Percentiles rank a stretch among this genome's conserved stretches.
Conservation (phyloP, 2,113 vertebrate genomes). For the Oreochromis niloticus region DNA sequence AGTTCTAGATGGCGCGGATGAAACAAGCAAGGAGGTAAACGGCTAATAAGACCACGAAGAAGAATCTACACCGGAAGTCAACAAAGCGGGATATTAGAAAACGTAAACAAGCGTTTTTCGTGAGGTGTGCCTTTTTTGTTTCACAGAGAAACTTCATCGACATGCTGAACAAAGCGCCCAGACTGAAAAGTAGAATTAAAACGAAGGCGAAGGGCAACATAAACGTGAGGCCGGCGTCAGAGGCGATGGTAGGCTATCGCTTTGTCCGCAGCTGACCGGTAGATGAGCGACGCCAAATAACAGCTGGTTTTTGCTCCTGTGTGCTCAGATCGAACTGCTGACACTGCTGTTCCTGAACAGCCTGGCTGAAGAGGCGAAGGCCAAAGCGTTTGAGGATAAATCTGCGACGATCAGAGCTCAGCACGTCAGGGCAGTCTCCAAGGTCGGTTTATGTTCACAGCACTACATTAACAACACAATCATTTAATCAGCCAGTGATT, state of each 20-base stretch:
- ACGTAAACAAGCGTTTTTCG: background rate
- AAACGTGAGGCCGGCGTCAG: slow-evolving; percentile 31
- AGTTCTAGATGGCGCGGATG: background rate
- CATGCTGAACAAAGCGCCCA: slow-evolving; percentile 53
- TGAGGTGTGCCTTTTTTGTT: fast-evolving
- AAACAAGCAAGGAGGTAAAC: fast-evolving
- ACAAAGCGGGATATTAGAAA: slow-evolving; percentile 52
- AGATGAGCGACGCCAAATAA: background rate
- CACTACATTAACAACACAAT: background rate
- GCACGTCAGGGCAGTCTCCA: slow-evolving; percentile 60
- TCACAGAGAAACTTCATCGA: background rate
- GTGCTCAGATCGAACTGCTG: slow-evolving; percentile 59
- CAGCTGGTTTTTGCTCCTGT: background rate
- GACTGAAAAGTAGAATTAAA: slow-evolving; percentile 36
- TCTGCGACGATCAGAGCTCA: slow-evolving; percentile 58
- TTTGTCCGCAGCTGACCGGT: background rate
- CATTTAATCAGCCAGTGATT: background rate
- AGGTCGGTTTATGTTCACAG: slow-evolving; percentile 38
- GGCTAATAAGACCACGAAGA: background rate
- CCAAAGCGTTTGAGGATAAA: slow-evolving; percentile 69
- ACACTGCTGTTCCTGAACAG: slow-evolving; percentile 61
- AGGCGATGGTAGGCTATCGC: slow-evolving; percentile 38
- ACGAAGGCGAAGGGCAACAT: slow-evolving; percentile 23
- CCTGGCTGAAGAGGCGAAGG: slow-evolving; percentile 65
- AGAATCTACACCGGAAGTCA: background rate